A percentile compares a stretch with the other conserved stretches of the same genome.
Conservation (phyloP, 2,113 vertebrate genomes). For the Callospermophilus lateralis region DNA sequence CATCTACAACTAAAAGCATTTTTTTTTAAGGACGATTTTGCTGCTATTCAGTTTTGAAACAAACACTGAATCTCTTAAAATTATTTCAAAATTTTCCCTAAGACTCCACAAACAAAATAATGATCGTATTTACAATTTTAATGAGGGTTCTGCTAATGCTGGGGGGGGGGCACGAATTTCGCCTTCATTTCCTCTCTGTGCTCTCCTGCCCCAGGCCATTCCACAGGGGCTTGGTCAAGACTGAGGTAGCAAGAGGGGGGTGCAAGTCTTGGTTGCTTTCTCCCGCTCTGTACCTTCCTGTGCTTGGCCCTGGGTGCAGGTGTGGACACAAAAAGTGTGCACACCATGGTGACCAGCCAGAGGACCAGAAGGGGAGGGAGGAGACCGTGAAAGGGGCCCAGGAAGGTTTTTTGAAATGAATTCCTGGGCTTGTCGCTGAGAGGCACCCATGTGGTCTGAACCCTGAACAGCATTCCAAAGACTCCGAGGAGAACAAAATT, state of each 20-base stretch:
- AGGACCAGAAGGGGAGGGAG: too few relatives aligned
- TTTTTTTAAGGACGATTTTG: too few relatives aligned
- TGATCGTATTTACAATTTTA: neutral
- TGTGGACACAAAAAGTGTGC: too few relatives aligned
- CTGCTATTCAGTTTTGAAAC: neutral
- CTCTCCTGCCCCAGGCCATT: neutral
- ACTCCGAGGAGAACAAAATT: neutral
- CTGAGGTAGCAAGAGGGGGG: too few relatives aligned
- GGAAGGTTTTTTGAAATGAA: neutral
- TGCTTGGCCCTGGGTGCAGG: too few relatives aligned
- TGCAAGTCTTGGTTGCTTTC: too few relatives aligned
- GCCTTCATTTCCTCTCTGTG: neutral
- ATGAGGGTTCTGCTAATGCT: neutral
- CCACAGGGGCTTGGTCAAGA: neutral
- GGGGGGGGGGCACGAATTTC: neutral
- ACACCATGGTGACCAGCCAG: too few relatives aligned
- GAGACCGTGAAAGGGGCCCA: too few relatives aligned
- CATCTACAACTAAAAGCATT: too few relatives aligned
- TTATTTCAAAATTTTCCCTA: neutral
- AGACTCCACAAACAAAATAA: neutral
- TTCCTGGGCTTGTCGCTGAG: neutral
- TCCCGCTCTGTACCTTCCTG: too few relatives aligned
- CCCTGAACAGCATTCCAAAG: neutral
- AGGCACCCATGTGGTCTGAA: neutral
- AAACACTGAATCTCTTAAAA: neutral